A percentile compares a stretch with the other conserved stretches of the same genome.
Evolutionary conservation across 1,140 invertebrate species (phyloP).

Genomic region (Sitobion miscanthi): DNA sequence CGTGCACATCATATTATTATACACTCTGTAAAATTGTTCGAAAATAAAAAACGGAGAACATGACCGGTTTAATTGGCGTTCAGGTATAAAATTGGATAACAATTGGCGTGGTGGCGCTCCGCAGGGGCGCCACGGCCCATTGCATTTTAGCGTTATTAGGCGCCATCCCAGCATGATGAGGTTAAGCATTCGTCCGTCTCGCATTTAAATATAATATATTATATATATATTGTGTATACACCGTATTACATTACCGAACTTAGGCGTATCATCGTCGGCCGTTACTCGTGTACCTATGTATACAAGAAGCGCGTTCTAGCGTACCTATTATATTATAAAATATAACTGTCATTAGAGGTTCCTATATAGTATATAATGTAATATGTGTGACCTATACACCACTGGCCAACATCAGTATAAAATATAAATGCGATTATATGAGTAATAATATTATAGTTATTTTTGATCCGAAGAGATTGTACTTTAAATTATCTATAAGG

Average conservation of each 20-base stretch:
- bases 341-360: neutral
- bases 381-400: neutral
- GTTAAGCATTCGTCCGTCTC: neutral
- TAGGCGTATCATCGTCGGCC: neutral
- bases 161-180: constrained; percentile 45
- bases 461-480: neutral
- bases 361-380: neutral
- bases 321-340: neutral
- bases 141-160: constrained; percentile 23
- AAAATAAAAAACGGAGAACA: neutral
- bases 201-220: neutral
- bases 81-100: constrained; percentile 43
- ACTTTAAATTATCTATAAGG: neutral
- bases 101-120: neutral
- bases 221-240: neutral
- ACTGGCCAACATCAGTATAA: neutral
- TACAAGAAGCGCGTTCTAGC: neutral
- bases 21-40: neutral
- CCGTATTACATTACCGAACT: neutral
- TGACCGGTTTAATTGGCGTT: constrained; percentile 46
- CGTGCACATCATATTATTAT: neutral
- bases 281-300: neutral
- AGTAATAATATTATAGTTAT: neutral
- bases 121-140: constrained; percentile 9
- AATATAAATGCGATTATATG: neutral